These are phyloP conservation scores for Stegostoma tigrinum DNA, from an alignment of 2,113 vertebrate genomes.

Conservation along the genomic window DNA sequence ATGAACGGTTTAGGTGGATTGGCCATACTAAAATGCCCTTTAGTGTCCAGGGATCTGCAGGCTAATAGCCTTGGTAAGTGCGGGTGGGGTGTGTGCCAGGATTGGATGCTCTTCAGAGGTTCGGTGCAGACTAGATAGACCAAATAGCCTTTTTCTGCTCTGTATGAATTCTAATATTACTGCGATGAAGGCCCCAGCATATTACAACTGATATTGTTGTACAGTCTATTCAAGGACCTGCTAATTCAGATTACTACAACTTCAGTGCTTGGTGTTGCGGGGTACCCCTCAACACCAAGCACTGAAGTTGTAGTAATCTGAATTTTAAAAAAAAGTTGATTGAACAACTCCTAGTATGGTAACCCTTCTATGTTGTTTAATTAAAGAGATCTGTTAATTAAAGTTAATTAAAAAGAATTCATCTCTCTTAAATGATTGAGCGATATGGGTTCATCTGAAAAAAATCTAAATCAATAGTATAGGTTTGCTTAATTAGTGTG, in stretches of 20 bases:
- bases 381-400: background rate
- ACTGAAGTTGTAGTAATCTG: too few species aligned
- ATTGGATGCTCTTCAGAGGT: too few species aligned
- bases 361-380: background rate
- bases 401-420: background rate
- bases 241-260: background rate
- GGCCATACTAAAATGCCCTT: too few species aligned
- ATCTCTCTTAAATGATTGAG: background rate
- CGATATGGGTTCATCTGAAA: background rate
- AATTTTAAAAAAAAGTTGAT: too few species aligned
- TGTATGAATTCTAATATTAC: background rate
- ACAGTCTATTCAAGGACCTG: background rate
- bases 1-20: too few species aligned
- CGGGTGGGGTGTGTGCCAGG: too few species aligned
- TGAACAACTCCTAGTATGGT: background rate
- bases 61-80: too few species aligned
- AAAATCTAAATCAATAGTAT: background rate
- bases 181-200: background rate
- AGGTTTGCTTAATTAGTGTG: conserved; percentile 7
- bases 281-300: too few species aligned
- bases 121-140: too few species aligned
- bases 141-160: too few species aligned
- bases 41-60: too few species aligned
- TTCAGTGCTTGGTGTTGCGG: background rate
- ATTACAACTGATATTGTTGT: background rate